Conservation (phyloP, 1,140 invertebrate species). For the Dendroctonus ponderosae region DNA sequence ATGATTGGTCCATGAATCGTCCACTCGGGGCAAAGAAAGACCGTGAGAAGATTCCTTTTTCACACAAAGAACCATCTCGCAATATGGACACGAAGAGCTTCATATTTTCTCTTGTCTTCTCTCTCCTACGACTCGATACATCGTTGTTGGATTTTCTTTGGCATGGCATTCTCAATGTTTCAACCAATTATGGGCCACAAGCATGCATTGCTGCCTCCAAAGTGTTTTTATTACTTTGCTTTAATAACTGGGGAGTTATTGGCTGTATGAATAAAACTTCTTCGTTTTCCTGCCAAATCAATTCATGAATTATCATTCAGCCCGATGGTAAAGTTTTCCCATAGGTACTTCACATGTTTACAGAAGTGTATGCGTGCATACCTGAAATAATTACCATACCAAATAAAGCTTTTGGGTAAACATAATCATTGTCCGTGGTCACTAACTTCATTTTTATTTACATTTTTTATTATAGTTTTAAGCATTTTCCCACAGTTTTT, state of each 20-base stretch:
- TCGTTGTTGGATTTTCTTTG: slow-evolving; percentile 6
- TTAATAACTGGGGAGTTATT: no score
- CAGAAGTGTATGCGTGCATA: slow-evolving; percentile 14
- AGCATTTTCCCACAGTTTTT: slow-evolving; percentile 19
- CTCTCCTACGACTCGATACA: slow-evolving; percentile 9
- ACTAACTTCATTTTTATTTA: slow-evolving; percentile 31
- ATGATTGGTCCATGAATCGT: slow-evolving; percentile 27
- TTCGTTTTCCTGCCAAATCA: no score
- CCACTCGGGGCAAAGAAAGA: slow-evolving; percentile 26
- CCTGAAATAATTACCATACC: slow-evolving; percentile 25
- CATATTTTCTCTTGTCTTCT: slow-evolving; percentile 21
- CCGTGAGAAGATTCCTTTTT: slow-evolving; percentile 35
- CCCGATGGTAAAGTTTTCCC: slow-evolving; percentile 1
- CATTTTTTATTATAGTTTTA: slow-evolving; percentile 6
- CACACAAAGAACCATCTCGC: slow-evolving; percentile 28
- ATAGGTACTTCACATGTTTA: slow-evolving; percentile 12
- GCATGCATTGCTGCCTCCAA: no score
- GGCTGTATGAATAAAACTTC: no score
- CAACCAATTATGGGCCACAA: background rate
- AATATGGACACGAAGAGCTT: slow-evolving; percentile 16
- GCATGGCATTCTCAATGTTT: slow-evolving; percentile 10
- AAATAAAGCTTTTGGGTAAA: slow-evolving; percentile 28
- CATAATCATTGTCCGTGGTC: slow-evolving; percentile 25
- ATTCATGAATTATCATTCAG: background rate
- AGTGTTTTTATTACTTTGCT: no score